Evolutionary conservation across 2,113 vertebrate genomes (phyloP).

Genomic region (Panthera tigris): DNA sequence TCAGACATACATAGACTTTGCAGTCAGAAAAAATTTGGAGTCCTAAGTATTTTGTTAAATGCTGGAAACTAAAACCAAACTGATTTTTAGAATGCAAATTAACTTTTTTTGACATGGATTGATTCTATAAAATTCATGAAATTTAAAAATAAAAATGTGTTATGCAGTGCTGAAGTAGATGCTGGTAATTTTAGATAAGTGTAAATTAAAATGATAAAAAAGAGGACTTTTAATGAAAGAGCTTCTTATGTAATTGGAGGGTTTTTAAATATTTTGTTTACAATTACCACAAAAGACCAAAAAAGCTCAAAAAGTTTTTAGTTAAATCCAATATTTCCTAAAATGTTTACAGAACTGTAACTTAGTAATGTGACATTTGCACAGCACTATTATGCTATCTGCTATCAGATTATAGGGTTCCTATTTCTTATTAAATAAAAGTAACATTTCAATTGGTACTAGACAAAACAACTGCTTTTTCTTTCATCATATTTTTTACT

Average conservation of each 20-base stretch:
- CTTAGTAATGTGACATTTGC: not conserved
- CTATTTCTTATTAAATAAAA: conserved; percentile 44
- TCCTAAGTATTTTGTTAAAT: not conserved
- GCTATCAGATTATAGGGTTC: conserved; percentile 5
- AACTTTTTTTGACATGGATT: not conserved
- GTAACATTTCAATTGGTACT: not conserved
- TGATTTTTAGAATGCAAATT: not conserved
- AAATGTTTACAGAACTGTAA: conserved; percentile 60
- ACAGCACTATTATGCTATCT: conserved; percentile 35
- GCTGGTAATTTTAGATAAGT: not conserved
- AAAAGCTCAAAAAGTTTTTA: not conserved
- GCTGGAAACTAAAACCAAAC: not conserved
- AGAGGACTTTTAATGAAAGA: not conserved
- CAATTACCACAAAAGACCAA: not conserved
- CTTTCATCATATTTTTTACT: conserved; percentile 43
- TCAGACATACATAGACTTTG: not conserved
- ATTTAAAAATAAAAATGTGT: conserved; percentile 7
- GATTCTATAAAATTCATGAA: not conserved
- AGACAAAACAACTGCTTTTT: conserved; percentile 11
- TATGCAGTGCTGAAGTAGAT: not conserved
- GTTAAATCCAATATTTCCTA: not conserved
- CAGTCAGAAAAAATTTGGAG: not conserved
- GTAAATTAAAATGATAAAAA: conserved; percentile 9
- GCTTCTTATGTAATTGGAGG: not conserved
- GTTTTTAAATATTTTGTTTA: conserved; percentile 10